Base-by-base conservation (phyloP, 2,113 vertebrate genomes). In the Anseranas semipalmata region DNA sequence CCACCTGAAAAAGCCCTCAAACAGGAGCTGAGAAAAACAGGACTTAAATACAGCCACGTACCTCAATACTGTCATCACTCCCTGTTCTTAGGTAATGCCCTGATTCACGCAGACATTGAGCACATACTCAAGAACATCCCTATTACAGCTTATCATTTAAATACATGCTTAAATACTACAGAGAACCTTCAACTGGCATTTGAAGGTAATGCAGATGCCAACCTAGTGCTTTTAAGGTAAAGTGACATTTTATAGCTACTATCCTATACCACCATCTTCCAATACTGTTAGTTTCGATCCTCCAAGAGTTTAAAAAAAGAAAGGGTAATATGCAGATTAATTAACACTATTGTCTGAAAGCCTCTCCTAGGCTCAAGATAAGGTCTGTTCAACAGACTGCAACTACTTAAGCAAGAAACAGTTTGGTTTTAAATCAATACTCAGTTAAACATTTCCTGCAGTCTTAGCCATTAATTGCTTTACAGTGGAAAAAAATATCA, bases 371-470 rank as follows among this genome's bases (percentile, higher is more conserved):
- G 28, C 12, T 88, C 75, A 62, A 62, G 41, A 85, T 89, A 90
- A 94, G 71, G 68, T 55, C 62, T 63, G 56, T 91, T 97, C 91
- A 95, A 95, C 93, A 95, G 59, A 97, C 85, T 37, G 58, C 83
- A 94, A 22, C 71, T 70, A 45, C 77, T 95, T 90, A 92, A 89
- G 74, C 43, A 73, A 96, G 85, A 73, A 95, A 62, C 78, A 82
- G 33, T 76, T 97, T 95, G 89, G 90, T 62, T 96, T 97, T 89
- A 97, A 98, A 97, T 98, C 97, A 97, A 97, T 97, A 97, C 79
- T 80, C 91, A 97, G 87, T 98, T 97, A 98, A 98, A 97, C 89
- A 96, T 94, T 97, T 97, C 96, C 94, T 90, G 16, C 48, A 90
- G 67, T 92, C 94, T 89, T 94, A 66, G 68, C 48, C 88, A 94